A percentile compares a stretch with the other conserved stretches of the same genome.
phyloP scores from a whole-genome alignment of 2,113 vertebrate genomes.

The Halcyon malimbica region DNA sequence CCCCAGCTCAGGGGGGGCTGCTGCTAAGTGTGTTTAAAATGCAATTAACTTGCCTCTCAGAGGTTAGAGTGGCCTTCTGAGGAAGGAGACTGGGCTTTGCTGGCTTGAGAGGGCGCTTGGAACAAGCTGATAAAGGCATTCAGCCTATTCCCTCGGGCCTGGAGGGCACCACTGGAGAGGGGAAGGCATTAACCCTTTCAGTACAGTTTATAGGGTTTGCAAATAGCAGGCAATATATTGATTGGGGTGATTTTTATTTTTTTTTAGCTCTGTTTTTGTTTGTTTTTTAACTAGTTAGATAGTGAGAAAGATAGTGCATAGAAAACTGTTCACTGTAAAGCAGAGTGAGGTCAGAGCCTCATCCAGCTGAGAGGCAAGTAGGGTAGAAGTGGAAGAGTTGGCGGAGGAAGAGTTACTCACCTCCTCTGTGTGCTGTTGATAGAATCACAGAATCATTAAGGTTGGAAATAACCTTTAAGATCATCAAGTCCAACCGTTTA shows the following conservation, averaged over 20 bases:
- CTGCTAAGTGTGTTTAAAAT: not conserved
- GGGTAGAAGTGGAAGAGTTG: not conserved
- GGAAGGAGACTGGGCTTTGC: not conserved
- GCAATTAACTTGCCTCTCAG: not conserved
- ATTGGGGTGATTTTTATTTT: not conserved
- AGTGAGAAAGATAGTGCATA: not conserved
- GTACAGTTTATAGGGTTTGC: not conserved
- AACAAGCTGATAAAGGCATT: not conserved
- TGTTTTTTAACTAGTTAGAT: not conserved
- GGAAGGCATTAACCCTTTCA: not conserved
- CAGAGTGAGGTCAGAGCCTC: not conserved
- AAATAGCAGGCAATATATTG: not conserved
- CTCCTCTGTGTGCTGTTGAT: too few relatives aligned
- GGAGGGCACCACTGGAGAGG: not conserved
- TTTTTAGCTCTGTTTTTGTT: too few relatives aligned
- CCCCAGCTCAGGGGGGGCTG: not conserved
- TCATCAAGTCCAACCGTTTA: too few relatives aligned
- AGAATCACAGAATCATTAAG: too few relatives aligned
- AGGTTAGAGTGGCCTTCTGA: not conserved
- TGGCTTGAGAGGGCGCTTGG: not conserved
- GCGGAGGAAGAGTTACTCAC: not conserved
- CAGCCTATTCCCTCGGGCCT: not conserved
- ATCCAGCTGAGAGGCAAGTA: not conserved
- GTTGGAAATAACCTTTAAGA: too few relatives aligned
- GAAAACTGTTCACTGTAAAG: not conserved